Conservation (phyloP, 2,888 invertebrate species). For the Mylabris sibirica region DNA sequence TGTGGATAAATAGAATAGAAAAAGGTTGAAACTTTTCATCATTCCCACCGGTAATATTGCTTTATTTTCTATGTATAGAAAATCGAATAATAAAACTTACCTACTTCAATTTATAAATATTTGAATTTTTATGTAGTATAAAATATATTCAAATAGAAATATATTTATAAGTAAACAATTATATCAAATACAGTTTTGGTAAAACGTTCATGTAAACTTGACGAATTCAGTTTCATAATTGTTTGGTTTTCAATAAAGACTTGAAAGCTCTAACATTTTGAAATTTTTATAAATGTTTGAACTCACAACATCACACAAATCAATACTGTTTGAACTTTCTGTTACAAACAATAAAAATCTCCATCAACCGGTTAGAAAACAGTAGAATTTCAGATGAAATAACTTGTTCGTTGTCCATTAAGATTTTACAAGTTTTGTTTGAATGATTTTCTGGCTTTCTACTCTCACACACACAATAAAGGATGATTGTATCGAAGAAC, state of each 20-base stretch:
- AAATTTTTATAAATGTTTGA: constrained; percentile 16
- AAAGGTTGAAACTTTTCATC: background rate
- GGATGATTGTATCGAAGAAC: background rate
- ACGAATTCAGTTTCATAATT: background rate
- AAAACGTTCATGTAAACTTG: background rate
- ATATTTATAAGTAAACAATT: background rate
- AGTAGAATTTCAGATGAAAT: background rate
- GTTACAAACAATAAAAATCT: background rate
- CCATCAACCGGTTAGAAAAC: background rate
- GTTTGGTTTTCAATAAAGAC: background rate
- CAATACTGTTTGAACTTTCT: background rate
- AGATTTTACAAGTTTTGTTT: background rate
- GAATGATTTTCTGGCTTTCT: background rate
- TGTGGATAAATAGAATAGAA: background rate
- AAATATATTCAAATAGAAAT: too few relatives aligned
- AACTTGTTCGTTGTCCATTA: background rate
- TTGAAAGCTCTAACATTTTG: background rate
- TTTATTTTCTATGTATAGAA: too few relatives aligned
- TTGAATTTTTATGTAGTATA: too few relatives aligned
- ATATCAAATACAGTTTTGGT: background rate
- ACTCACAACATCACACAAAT: background rate
- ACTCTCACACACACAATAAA: background rate
- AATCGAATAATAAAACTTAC: too few relatives aligned
- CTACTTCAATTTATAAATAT: too few relatives aligned
- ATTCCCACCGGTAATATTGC: too few relatives aligned